Evolutionary conservation across 2,797 vertebrate species (phyloP), one percentile per base, ranked within the genome.

Genomic region (Lacerta bilineata): DNA sequence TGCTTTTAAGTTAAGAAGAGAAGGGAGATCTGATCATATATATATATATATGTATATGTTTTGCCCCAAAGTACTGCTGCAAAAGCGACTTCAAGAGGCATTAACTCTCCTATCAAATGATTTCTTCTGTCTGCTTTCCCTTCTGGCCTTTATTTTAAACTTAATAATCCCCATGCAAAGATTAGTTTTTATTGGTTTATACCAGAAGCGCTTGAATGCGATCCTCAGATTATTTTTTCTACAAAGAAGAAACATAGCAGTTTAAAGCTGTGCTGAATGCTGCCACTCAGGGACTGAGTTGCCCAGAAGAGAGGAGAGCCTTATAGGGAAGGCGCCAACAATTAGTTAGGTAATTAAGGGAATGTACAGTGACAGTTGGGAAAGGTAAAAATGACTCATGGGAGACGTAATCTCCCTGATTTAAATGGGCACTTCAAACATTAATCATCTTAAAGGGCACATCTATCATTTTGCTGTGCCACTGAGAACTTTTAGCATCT

Each of bases 401-500:
- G 25, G 15, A 10, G 78, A 39, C 4, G 5, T 23, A 84, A 83
- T 64, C 27, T 50, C 55, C 80, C 88, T 83, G 77, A 87, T 66
- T 90, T 84, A 92, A 88, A 85, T 46, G 1, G 87, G 72, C 90
- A 81, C 46, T 85, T 39, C 64, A 29, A 93, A 77, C 20, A 27
- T 66, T 88, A 90, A 87, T 88, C 89, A 87, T 91, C 83, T 89
- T 69, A 91, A 27, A 29, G 79, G 66, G 27, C 87, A 76, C 1
- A 29, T 55, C 80, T 50, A 33, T 85, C 3, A 83, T 72, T 72
- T 68, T 39, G 36, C 64, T 41, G 27, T 29, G 18, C 59, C 87
- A 17, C n/a, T 88, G 79, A 64, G 43, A 33, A 36, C 1, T 74
- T 94, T 92, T 92, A 61, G 2, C 79, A 91, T 90, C 46, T 33